Conservation (phyloP, 1,140 invertebrate genomes). For the Eufriesea mexicana region DNA sequence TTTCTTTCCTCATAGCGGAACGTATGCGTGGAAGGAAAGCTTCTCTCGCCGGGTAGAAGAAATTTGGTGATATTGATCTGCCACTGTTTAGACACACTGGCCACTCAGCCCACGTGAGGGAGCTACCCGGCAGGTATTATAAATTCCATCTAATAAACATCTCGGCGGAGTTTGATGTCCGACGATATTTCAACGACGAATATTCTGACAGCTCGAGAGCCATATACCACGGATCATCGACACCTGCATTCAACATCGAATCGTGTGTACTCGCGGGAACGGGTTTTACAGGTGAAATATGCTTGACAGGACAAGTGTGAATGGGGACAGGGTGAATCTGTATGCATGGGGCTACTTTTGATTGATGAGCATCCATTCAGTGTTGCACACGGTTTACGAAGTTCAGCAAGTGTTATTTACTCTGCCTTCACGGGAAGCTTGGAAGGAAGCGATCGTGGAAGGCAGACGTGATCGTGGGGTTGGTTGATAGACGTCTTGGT, state of each 20-base stretch:
- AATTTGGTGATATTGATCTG: slow-evolving; percentile 13
- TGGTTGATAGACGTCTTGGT: not conserved
- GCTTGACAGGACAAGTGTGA: not conserved
- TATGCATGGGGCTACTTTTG: not conserved
- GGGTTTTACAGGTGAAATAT: not conserved
- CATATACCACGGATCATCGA: not conserved
- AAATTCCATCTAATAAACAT: not conserved
- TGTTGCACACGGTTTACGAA: not conserved
- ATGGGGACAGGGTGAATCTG: not conserved
- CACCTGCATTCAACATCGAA: not conserved
- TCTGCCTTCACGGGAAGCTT: not conserved
- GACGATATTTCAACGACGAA: not conserved
- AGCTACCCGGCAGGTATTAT: not conserved
- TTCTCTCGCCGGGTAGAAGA: not conserved
- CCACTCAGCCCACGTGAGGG: not conserved
- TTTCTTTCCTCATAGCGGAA: not conserved
- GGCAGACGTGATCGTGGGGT: not conserved
- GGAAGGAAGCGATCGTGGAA: not conserved
- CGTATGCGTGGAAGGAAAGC: not conserved
- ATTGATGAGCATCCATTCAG: slow-evolving; percentile 26
- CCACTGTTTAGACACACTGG: not conserved
- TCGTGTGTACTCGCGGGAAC: not conserved
- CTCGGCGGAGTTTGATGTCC: not conserved
- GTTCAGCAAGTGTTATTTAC: slow-evolving; percentile 7
- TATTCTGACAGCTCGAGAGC: not conserved